Evolutionary conservation across 2,113 vertebrate species (phyloP).

Genomic region (Ictidomys tridecemlineatus): DNA sequence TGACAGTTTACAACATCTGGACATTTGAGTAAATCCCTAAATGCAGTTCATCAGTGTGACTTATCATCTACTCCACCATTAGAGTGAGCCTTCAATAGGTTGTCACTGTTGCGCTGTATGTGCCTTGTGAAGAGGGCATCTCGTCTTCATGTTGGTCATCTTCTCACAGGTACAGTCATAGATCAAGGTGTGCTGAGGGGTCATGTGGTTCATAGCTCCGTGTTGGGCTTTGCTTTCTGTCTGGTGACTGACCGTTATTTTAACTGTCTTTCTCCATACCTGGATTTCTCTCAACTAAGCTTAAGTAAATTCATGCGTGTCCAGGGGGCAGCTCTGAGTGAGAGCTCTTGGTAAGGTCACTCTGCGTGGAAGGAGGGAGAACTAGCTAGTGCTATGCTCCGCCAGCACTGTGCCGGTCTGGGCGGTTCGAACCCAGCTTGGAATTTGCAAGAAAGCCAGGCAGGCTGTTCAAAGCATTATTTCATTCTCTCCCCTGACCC

Average conservation of each 20-base stretch:
- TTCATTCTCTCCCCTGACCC: not conserved
- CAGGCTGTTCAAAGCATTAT: not conserved
- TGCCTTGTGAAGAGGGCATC: not conserved
- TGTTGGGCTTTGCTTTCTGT: slow-evolving; percentile 28
- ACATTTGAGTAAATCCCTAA: not conserved
- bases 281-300: not conserved
- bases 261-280: not conserved
- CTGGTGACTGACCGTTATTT: not conserved
- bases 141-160: slow-evolving; percentile 13
- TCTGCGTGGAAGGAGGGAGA: not conserved
- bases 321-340: not conserved
- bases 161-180: not conserved
- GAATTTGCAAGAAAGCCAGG: not conserved
- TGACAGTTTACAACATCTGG: slow-evolving; percentile 7
- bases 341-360: not conserved
- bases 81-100: not conserved
- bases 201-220: not conserved
- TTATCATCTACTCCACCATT: not conserved
- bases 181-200: not conserved
- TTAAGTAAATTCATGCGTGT: not conserved
- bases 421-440: not conserved
- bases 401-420: not conserved
- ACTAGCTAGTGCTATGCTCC: not conserved
- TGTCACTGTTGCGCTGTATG: not conserved
- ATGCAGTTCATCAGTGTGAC: not conserved